Conservation (phyloP, 2,797 vertebrate species). For the Pteropus rufus region DNA sequence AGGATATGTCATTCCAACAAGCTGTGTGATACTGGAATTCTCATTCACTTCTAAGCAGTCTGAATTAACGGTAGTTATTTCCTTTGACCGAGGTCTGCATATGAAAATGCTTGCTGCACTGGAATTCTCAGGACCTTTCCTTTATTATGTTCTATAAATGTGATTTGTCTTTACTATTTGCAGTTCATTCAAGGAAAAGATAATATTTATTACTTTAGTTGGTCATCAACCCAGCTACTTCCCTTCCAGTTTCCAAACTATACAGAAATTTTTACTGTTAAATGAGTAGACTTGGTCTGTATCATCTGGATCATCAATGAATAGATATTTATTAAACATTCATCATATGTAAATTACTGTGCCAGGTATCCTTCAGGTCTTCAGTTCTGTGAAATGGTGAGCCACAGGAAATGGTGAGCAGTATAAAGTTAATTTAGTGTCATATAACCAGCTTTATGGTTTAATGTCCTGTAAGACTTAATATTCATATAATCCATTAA, state of each 20-base stretch:
- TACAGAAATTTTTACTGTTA: neutral
- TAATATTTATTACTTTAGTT: slow-evolving; percentile 35
- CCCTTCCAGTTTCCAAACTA: neutral
- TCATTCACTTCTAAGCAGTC: neutral
- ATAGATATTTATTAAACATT: slow-evolving; percentile 22
- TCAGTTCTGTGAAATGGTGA: neutral
- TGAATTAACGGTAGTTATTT: neutral
- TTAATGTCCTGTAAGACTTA: slow-evolving; percentile 48
- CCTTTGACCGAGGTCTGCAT: neutral
- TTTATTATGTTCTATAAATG: slow-evolving; percentile 27
- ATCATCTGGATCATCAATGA: neutral
- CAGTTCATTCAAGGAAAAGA: slow-evolving; percentile 9
- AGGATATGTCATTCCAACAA: neutral
- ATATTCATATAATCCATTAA: slow-evolving; percentile 53
- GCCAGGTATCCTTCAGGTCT: neutral
- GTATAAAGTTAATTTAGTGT: slow-evolving; percentile 46
- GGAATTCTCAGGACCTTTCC: neutral
- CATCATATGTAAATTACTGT: neutral
- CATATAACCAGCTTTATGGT: neutral
- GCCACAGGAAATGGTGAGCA: neutral
- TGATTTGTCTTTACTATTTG: slow-evolving; percentile 37
- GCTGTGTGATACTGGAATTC: neutral
- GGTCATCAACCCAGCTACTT: slow-evolving; percentile 4
- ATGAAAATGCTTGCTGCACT: neutral
- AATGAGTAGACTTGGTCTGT: neutral